Evolutionary conservation across 37 sponge, comb jelly and placozoan genomes (phyloP).

Genomic region (Amphimedon queenslandica): DNA sequence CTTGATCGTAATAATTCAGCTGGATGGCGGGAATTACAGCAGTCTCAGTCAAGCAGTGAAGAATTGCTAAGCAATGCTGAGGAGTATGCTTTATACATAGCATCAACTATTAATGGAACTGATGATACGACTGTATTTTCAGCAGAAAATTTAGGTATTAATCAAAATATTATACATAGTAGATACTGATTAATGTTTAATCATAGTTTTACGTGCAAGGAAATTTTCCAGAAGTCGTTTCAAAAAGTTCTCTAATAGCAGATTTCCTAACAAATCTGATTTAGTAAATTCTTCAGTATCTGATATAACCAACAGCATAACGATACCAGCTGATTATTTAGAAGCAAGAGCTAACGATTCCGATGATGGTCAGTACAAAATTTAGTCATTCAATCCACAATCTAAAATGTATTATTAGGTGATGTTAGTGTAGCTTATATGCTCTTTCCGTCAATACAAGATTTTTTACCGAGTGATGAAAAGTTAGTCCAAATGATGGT

Average conservation of each 20-base stretch:
- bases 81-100: background rate
- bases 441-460: background rate
- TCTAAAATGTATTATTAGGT: background rate
- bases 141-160: background rate
- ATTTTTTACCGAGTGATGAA: background rate
- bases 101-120: background rate
- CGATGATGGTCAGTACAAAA: background rate
- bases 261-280: background rate
- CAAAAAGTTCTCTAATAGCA: background rate
- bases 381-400: background rate
- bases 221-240: background rate
- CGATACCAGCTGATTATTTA: background rate
- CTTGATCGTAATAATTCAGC: background rate
- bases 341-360: background rate
- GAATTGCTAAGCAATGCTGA: background rate
- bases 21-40: background rate
- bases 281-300: constrained; percentile 1
- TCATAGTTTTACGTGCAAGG: background rate
- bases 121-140: background rate
- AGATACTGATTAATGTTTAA: no score
- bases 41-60: background rate
- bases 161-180: no score
- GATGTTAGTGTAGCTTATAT: background rate
- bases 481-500: background rate
- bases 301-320: background rate